Percentiles rank a stretch among this genome's conserved stretches.
phyloP scores from a whole-genome alignment of 1,140 invertebrate genomes.

The Saccostrea echinata region DNA sequence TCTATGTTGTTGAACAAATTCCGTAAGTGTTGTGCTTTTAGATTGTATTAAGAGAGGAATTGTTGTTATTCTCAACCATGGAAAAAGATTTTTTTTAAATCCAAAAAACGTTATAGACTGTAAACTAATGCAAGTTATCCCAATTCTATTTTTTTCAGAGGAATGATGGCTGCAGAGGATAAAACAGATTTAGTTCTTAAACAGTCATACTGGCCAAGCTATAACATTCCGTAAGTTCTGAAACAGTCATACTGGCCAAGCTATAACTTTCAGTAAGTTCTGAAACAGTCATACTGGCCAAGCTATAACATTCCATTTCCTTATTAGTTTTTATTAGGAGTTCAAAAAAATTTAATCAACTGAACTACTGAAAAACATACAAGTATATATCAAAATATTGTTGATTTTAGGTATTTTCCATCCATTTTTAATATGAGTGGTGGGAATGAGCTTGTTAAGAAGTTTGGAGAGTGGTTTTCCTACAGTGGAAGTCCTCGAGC shows the following conservation, averaged over 20 bases:
- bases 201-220: constrained; percentile 88
- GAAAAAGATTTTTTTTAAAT: not conserved
- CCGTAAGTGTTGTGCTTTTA: constrained; percentile 82
- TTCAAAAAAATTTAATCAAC: too few relatives aligned
- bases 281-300: not conserved
- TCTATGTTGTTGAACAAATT: constrained; percentile 92
- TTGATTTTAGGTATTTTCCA: constrained; percentile 82
- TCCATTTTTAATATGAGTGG: constrained; percentile 84
- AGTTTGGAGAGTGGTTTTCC: constrained; percentile 87
- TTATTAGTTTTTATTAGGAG: too few relatives aligned
- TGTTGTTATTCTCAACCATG: too few relatives aligned
- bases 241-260: not conserved
- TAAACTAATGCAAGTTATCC: not conserved
- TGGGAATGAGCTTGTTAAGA: constrained; percentile 81
- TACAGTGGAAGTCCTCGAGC: constrained; percentile 77
- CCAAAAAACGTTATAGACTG: not conserved
- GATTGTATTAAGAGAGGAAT: not conserved
- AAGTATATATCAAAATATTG: not conserved
- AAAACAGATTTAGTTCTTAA: constrained; percentile 85
- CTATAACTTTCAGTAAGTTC: not conserved
- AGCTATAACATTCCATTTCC: too few relatives aligned
- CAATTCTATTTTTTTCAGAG: constrained; percentile 70
- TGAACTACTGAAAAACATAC: too few relatives aligned
- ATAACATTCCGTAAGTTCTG: constrained; percentile 86
- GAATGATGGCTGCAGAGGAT: constrained; percentile 82